Percentiles rank a stretch among this genome's conserved stretches.
phyloP scores from a whole-genome alignment of 2,113 vertebrate genomes.

The Phyllostomus hastatus region DNA sequence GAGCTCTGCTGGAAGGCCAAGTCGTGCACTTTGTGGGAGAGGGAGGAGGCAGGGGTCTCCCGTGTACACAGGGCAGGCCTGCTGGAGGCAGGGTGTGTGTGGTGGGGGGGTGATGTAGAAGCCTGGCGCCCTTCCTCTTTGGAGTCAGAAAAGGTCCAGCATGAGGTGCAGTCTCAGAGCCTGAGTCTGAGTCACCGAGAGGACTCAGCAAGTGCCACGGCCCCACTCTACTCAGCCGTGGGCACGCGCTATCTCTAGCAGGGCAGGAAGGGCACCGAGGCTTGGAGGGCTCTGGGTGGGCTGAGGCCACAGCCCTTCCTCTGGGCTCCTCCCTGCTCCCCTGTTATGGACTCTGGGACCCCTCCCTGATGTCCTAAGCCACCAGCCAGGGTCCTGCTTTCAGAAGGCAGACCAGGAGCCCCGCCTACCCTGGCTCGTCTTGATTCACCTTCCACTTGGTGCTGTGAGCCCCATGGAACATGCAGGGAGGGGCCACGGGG shows the following conservation, averaged over 20 bases:
- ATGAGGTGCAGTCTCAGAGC: not conserved
- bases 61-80: too few relatives aligned
- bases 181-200: not conserved
- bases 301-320: not conserved
- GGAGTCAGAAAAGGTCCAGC: not conserved
- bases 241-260: not conserved
- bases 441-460: slow-evolving; percentile 25
- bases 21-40: not conserved
- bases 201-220: too few relatives aligned
- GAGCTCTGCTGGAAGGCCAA: not conserved
- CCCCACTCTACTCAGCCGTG: too few relatives aligned
- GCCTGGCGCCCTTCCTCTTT: too few relatives aligned
- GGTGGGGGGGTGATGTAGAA: not conserved
- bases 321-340: not conserved
- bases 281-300: not conserved
- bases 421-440: not conserved
- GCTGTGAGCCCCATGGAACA: not conserved
- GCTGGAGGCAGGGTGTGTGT: not conserved
- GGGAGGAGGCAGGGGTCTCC: not conserved
- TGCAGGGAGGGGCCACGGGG: not conserved
- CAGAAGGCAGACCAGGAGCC: not conserved
- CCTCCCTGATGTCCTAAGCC: not conserved
- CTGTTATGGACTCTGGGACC: not conserved
- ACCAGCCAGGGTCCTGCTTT: not conserved
- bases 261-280: not conserved